Evolutionary conservation across 2,797 vertebrate genomes (phyloP).

Genomic region (Syngnathus rostellatus): DNA sequence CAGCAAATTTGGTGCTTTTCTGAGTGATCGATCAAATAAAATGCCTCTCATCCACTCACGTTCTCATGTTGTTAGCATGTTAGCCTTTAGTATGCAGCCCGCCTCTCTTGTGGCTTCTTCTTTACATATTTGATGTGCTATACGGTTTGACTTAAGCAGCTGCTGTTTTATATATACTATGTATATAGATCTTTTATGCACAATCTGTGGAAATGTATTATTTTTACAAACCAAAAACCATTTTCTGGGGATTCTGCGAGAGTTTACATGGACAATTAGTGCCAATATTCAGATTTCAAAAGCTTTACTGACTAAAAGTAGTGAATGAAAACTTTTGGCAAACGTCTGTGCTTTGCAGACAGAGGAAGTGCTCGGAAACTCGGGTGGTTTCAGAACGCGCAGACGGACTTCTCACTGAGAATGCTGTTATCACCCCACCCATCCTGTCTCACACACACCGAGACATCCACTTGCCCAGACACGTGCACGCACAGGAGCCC

Average conservation of each 20-base stretch:
- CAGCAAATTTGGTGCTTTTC: not conserved
- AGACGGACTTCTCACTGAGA: conserved; percentile 41
- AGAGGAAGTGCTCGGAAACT: conserved; percentile 50
- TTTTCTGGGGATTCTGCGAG: too few relatives aligned
- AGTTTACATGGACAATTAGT: too few relatives aligned
- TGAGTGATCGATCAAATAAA: not conserved
- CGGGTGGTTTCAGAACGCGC: conserved; percentile 35
- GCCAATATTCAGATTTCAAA: too few relatives aligned
- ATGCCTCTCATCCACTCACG: not conserved
- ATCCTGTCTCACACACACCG: conserved; percentile 38
- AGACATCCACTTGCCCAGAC: conserved; percentile 24
- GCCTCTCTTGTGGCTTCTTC: too few relatives aligned
- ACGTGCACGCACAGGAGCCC: conserved; percentile 22
- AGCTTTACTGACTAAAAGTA: too few relatives aligned
- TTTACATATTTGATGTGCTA: too few relatives aligned
- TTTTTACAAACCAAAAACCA: not conserved
- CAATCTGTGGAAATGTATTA: too few relatives aligned
- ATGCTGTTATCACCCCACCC: conserved; percentile 52
- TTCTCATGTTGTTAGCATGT: too few relatives aligned
- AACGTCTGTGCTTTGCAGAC: conserved; percentile 33
- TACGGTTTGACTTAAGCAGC: too few relatives aligned
- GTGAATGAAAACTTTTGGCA: conserved; percentile 2
- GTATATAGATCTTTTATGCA: too few relatives aligned
- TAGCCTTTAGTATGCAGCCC: too few relatives aligned
- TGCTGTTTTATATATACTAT: too few relatives aligned